Percentiles rank a stretch among this genome's conserved stretches.
These are phyloP conservation scores for Melinopterus prodromus DNA, from an alignment of 2,888 invertebrate genomes.

Conservation along the genomic window DNA sequence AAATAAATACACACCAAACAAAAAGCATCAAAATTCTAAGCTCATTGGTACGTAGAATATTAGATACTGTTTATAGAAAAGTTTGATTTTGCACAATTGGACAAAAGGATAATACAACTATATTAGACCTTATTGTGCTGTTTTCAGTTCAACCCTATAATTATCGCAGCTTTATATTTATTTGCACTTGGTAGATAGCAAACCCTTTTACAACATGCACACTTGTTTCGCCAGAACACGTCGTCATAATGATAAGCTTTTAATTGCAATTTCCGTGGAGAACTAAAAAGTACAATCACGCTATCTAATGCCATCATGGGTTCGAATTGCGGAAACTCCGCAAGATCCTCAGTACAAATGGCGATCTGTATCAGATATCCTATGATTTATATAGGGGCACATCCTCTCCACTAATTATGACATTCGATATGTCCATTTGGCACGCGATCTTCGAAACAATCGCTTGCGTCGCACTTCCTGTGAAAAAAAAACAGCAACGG, in stretches of 20 bases:
- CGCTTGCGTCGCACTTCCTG: slow-evolving; percentile 24
- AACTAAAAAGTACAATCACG: neutral
- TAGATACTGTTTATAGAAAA: too few relatives aligned
- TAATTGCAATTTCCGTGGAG: neutral
- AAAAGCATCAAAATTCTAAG: too few relatives aligned
- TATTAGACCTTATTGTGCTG: neutral
- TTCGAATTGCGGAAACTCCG: neutral
- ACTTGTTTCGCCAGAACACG: neutral
- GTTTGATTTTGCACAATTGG: too few relatives aligned
- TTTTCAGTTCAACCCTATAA: neutral
- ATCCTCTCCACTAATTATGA: slow-evolving; percentile 24
- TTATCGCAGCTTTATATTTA: neutral
- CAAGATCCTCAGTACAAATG: neutral
- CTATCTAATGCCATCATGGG: neutral
- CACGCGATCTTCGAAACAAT: slow-evolving; percentile 25
- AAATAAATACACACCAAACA: too few relatives aligned
- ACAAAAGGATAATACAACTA: too few relatives aligned
- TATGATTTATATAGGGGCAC: slow-evolving; percentile 18
- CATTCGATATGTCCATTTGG: slow-evolving; percentile 25
- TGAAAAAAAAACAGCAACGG: slow-evolving; percentile 4
- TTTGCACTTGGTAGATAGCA: neutral
- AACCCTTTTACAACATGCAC: neutral
- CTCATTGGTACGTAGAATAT: too few relatives aligned
- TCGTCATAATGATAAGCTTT: neutral
- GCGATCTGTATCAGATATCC: slow-evolving; percentile 22